Percentiles rank a stretch among this genome's conserved stretches.
Conservation (phyloP, 2,888 invertebrate genomes). For the Adelphocoris suturalis region DNA sequence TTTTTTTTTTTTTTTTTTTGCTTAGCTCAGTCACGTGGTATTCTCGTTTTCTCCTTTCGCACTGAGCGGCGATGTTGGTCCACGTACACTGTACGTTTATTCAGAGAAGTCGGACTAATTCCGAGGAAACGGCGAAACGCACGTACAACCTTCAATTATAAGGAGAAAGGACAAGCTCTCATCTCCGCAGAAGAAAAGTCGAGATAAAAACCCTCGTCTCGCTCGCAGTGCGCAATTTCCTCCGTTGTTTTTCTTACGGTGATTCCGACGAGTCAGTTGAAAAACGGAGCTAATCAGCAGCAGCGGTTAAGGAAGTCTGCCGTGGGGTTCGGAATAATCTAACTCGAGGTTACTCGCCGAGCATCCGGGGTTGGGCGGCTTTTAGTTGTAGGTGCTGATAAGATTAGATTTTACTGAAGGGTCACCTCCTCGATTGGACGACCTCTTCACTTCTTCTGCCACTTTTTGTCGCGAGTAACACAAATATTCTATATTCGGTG, state of each 20-base stretch:
- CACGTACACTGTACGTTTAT: constrained; percentile 14
- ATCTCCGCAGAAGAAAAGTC: neutral
- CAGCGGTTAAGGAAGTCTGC: constrained; percentile 31
- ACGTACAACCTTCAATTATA: constrained; percentile 28
- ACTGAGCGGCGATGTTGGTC: neutral
- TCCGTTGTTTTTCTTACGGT: constrained; percentile 7
- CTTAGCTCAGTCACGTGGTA: neutral
- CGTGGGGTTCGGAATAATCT: constrained; percentile 4
- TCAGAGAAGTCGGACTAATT: neutral
- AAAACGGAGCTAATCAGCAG: constrained; percentile 44
- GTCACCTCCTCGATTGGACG: neutral
- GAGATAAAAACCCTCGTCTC: constrained; percentile 2
- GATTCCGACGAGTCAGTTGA: constrained; percentile 23
- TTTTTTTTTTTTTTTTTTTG: too few species aligned
- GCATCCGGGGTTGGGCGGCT: neutral
- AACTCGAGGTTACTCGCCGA: neutral
- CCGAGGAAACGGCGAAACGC: neutral
- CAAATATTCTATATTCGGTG: too few species aligned
- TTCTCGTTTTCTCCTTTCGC: neutral
- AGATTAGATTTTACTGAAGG: constrained; percentile 38
- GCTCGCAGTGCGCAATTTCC: constrained; percentile 33
- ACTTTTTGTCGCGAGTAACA: neutral
- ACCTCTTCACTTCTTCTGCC: neutral
- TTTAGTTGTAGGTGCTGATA: constrained; percentile 20
- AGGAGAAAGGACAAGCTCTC: constrained; percentile 28